Evolutionary conservation across 2,888 invertebrate species (phyloP), one percentile per base, ranked within the genome.

Genomic region (Tholera decimalis): DNA sequence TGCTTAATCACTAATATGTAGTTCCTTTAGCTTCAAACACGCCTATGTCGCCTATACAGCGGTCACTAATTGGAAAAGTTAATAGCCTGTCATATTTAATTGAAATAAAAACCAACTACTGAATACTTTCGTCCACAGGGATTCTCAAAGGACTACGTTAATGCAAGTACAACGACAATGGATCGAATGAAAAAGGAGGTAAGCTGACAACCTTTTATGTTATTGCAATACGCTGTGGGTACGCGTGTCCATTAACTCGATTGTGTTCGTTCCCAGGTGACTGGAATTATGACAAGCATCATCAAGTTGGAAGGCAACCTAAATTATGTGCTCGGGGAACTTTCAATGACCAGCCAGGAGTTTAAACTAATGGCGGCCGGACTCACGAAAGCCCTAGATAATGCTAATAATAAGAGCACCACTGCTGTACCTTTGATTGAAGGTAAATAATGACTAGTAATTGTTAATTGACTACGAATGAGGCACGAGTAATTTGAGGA

Each of bases 271-370:
- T 82, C 77, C 63, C 87, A 97, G 97, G 98, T 98, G 63, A 96
- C 97, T 20, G 96, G 96, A 82, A 98, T 98, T 77, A 98, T 97
- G 15, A 96, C 96, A 74, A 96, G 97, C 59, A 98, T 98, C 96
- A 87, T 96, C 1, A 97, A 98, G 86, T 97, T 98, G 30, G 97
- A 98, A 77, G 97, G 97, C 57, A 98, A 98, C 89, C 94, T 98
- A 69, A 98, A 98, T 91, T 98, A 97, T 87, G 95, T 98, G 49
- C 91, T 98, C 67, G 98, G 98, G 7, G 96, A 97, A 61, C 92
- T 98, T 63, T 97, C 98, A 0, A 92, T 98, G 8, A 97, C 98
- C 35, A 98, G 98, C 1, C 98, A 98, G 80, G 98, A 98, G 90
- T 98, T 98, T 91, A 97, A 97, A 85, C 96, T 97, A 84, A 98